Percentiles rank a stretch among this genome's conserved stretches.
phyloP scores from a whole-genome alignment of 2,113 vertebrate species.

The Forbesichthys papilliferus region DNA sequence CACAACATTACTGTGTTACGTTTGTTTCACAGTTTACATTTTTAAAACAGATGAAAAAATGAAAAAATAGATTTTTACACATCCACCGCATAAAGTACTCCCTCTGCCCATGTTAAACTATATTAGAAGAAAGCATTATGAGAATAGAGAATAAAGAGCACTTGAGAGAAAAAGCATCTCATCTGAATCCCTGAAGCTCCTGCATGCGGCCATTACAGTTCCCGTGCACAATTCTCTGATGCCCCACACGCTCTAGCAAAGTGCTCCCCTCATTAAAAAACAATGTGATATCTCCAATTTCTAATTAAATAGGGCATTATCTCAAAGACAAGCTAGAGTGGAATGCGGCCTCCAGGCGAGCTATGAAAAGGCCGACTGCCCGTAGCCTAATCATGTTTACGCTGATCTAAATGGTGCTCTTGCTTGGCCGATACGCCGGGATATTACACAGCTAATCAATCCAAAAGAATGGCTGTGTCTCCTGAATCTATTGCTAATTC shows the following conservation, averaged over 20 bases:
- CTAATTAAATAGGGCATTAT: conserved; percentile 92
- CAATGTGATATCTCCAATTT: conserved; percentile 83
- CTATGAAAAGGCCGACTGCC: conserved; percentile 85
- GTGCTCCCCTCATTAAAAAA: conserved; percentile 79
- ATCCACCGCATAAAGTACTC: conserved; percentile 39
- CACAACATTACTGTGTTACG: conserved; percentile 7
- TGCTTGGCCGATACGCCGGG: conserved; percentile 77
- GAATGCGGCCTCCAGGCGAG: conserved; percentile 78
- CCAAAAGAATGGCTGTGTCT: conserved; percentile 71
- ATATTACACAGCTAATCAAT: conserved; percentile 80
- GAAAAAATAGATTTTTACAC: conserved; percentile 20
- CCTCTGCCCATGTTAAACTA: conserved; percentile 52
- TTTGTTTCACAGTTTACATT: not conserved
- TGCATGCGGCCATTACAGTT: conserved; percentile 59
- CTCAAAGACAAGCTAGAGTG: conserved; percentile 79
- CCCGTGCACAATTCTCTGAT: conserved; percentile 67
- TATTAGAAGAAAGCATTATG: conserved; percentile 52
- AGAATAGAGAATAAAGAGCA: conserved; percentile 59
- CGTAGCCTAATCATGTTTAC: conserved; percentile 74
- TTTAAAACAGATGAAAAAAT: conserved; percentile 19
- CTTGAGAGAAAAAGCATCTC: conserved; percentile 61
- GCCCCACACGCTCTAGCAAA: conserved; percentile 66
- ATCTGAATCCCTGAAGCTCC: conserved; percentile 61
- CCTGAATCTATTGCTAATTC: conserved; percentile 63
- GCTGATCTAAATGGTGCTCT: conserved; percentile 82